Evolutionary conservation across 2,888 invertebrate genomes (phyloP).

Genomic region (Tineola bisselliella): DNA sequence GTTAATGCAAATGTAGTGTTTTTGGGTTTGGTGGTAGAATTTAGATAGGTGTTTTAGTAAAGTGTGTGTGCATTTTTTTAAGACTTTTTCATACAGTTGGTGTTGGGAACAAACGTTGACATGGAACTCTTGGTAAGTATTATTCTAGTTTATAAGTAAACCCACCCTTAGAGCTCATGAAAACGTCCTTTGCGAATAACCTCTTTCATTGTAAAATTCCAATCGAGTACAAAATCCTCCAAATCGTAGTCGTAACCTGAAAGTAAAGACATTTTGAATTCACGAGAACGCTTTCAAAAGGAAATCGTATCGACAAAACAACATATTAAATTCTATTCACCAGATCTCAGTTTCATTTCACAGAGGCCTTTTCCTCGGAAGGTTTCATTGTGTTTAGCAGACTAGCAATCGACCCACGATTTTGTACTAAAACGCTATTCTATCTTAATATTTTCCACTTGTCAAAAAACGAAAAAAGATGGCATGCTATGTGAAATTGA

Average conservation of each 20-base stretch:
- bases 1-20: constrained; percentile 41
- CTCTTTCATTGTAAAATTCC: constrained; percentile 3
- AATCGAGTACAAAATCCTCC: constrained; percentile 5
- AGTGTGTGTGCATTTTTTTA: constrained; percentile 41
- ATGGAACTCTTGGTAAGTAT: constrained; percentile 48
- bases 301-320: constrained; percentile 10
- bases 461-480: no score
- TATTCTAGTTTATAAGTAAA: constrained; percentile 34
- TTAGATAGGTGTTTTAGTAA: constrained; percentile 27
- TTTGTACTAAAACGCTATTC: no score
- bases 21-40: constrained; percentile 35
- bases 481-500: no score
- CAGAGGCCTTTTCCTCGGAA: constrained; percentile 13
- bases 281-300: neutral
- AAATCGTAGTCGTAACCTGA: neutral
- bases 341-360: neutral
- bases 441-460: no score
- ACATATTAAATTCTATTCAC: constrained; percentile 13
- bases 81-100: constrained; percentile 46
- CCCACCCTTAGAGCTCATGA: neutral
- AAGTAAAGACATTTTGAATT: constrained; percentile 10
- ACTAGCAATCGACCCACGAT: no score
- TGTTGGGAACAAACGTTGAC: constrained; percentile 55
- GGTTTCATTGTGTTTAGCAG: constrained; percentile 24
- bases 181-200: neutral